Percentiles rank a stretch among this genome's conserved stretches.
These are phyloP conservation scores for Ellobium chinense DNA, from an alignment of 2,888 invertebrate species.

Conservation along the genomic window DNA sequence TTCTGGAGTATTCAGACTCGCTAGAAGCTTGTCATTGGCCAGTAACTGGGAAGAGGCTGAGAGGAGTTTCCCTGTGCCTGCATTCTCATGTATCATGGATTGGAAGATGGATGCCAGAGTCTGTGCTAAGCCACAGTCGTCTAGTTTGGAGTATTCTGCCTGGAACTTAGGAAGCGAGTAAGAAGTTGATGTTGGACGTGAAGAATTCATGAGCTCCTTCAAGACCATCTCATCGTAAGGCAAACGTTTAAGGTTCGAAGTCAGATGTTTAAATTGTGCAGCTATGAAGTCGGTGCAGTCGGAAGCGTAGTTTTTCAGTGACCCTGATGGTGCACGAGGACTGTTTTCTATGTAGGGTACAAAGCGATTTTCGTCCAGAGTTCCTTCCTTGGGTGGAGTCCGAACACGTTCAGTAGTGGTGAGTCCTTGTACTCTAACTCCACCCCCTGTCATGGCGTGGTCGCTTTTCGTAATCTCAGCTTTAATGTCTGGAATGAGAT, in stretches of 20 bases:
- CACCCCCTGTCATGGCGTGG: neutral
- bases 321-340: no score
- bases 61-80: no score
- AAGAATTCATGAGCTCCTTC: neutral
- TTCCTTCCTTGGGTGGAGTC: neutral
- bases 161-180: neutral
- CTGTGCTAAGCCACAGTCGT: neutral
- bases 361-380: neutral
- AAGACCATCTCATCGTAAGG: neutral
- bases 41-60: neutral
- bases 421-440: neutral
- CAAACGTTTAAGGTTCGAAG: neutral
- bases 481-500: neutral
- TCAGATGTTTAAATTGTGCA: neutral
- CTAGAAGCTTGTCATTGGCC: neutral
- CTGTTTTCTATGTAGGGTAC: neutral
- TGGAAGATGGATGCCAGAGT: neutral
- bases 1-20: neutral
- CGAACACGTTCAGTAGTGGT: neutral
- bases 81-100: no score
- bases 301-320: neutral
- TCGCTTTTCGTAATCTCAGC: neutral
- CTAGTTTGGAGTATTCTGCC: neutral
- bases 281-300: neutral
- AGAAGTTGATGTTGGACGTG: neutral